Conservation (phyloP, 2,888 invertebrate species). For the Hydroisotoma schaefferi region DNA sequence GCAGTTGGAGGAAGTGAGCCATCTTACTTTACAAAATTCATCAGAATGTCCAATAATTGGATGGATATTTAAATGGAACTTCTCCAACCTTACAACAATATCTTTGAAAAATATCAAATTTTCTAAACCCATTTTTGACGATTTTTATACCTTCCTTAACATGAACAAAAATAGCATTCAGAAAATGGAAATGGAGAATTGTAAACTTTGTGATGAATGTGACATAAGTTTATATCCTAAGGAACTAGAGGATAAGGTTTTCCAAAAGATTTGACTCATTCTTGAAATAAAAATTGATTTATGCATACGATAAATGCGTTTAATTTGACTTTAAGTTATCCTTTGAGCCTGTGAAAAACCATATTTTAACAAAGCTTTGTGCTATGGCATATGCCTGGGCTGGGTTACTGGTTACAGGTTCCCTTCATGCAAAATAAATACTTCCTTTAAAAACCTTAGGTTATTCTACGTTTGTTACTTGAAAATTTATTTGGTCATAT, state of each 20-base stretch:
- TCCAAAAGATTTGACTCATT: too few relatives aligned
- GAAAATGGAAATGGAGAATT: background rate
- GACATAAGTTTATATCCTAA: too few relatives aligned
- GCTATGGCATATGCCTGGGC: too few relatives aligned
- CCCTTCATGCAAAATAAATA: too few relatives aligned
- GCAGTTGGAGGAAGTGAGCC: background rate
- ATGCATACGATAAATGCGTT: too few relatives aligned
- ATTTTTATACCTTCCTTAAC: background rate
- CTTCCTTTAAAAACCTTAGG: too few relatives aligned
- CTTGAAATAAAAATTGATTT: too few relatives aligned
- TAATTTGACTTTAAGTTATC: too few relatives aligned
- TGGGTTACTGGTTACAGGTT: too few relatives aligned
- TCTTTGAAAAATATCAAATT: background rate
- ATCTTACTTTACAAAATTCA: background rate
- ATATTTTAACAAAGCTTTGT: too few relatives aligned
- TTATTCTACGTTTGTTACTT: background rate
- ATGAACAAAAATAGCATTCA: background rate
- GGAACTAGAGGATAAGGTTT: too few relatives aligned
- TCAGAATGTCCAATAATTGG: background rate
- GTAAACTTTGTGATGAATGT: background rate
- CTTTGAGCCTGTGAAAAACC: too few relatives aligned
- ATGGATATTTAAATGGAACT: constrained; percentile 2
- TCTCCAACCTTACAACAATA: background rate
- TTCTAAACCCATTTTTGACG: background rate
- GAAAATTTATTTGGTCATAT: background rate